phyloP scores from a whole-genome alignment of 53 echinoderm and acorn worm species.

The Stichopus horrens region DNA sequence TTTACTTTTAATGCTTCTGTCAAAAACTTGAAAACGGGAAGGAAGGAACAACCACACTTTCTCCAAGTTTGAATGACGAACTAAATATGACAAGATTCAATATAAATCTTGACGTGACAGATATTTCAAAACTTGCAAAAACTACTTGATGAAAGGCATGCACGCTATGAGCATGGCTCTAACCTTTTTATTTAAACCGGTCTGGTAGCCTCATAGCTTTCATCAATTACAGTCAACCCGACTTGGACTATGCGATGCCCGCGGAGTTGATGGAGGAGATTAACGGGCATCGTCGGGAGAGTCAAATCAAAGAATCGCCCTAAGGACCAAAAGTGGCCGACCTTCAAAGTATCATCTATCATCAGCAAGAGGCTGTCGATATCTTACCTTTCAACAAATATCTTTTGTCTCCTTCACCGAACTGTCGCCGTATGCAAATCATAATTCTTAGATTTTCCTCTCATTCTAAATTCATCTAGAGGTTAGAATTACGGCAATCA shows the following conservation, averaged over 20 bases:
- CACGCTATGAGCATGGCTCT: neutral
- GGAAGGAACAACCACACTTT: no score
- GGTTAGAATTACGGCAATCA: constrained; percentile 1
- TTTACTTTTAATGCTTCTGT: no score
- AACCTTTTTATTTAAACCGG: neutral
- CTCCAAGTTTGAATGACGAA: no score
- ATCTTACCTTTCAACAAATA: constrained; percentile 5
- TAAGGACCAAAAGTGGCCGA: neutral
- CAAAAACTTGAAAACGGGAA: no score
- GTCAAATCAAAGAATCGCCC: constrained; percentile 18
- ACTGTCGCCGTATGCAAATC: neutral
- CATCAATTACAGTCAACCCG: constrained; percentile 30
- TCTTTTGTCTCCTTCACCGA: neutral
- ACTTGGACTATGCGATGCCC: constrained; percentile 16
- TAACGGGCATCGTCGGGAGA: constrained; percentile 9
- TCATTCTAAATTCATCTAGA: neutral
- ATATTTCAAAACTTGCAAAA: neutral
- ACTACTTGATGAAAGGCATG: neutral
- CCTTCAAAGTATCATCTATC: constrained; percentile 19
- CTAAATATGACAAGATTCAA: no score
- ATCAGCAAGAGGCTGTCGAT: neutral
- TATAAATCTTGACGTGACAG: no score
- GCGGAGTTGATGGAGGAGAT: constrained; percentile 24
- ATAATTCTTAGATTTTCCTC: constrained; percentile 1
- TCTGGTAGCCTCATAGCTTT: constrained; percentile 22